A percentile compares a stretch with the other conserved stretches of the same genome.
Evolutionary conservation across 2,888 invertebrate genomes (phyloP).

Genomic region (Drosophila trichaetosa): DNA sequence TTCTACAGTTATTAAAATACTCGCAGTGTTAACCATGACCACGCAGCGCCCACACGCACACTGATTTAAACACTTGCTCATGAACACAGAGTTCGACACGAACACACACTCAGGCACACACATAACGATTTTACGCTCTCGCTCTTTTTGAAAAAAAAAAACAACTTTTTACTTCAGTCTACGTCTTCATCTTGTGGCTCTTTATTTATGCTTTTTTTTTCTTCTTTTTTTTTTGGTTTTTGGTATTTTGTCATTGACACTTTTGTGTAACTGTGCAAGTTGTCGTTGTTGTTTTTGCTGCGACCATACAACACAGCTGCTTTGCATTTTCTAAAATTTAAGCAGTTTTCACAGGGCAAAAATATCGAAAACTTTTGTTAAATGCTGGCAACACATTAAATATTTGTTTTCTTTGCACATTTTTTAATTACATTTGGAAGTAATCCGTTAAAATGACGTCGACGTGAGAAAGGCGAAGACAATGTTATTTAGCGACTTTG

Average conservation of each 20-base stretch:
- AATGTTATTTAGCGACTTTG: slow-evolving; percentile 37
- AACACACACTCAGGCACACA: slow-evolving; percentile 30
- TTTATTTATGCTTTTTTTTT: slow-evolving; percentile 61
- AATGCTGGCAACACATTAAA: slow-evolving; percentile 39
- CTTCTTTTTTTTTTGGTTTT: slow-evolving; percentile 22
- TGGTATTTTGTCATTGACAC: slow-evolving; percentile 53
- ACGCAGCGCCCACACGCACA: slow-evolving; percentile 54
- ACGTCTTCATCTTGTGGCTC: slow-evolving; percentile 48
- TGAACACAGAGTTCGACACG: slow-evolving; percentile 42
- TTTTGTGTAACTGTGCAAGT: slow-evolving; percentile 41
- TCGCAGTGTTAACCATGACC: slow-evolving; percentile 59
- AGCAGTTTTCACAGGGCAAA: slow-evolving; percentile 24
- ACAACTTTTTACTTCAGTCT: slow-evolving; percentile 56
- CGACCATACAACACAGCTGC: slow-evolving; percentile 49
- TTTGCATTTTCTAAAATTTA: slow-evolving; percentile 35
- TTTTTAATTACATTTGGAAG: slow-evolving; percentile 46
- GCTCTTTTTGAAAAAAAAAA: slow-evolving; percentile 45
- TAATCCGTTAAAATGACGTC: slow-evolving; percentile 36
- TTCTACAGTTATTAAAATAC: slow-evolving; percentile 63
- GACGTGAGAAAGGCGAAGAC: slow-evolving; percentile 29
- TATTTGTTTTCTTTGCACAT: slow-evolving; percentile 25
- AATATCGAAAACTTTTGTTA: slow-evolving; percentile 6
- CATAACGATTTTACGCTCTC: slow-evolving; percentile 53
- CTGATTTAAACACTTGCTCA: slow-evolving; percentile 23
- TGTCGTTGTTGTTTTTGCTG: slow-evolving; percentile 26